Evolutionary conservation across 2,113 vertebrate species (phyloP), one percentile per base, ranked within the genome.

Genomic region (Ptilonorhynchus violaceus): DNA sequence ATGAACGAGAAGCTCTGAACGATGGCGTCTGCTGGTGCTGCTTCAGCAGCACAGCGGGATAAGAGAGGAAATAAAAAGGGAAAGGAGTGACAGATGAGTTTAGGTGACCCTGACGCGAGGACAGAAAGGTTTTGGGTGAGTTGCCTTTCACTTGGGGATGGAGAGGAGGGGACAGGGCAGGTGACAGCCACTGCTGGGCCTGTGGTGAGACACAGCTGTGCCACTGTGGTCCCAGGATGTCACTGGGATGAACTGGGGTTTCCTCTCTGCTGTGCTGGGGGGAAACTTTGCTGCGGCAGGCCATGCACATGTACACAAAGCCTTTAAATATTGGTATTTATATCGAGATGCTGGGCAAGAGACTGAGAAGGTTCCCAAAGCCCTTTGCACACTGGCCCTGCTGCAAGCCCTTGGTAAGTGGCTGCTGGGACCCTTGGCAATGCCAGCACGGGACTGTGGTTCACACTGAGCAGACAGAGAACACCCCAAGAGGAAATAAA

Each of bases 21-120:
- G 1, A 59, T 0, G 1, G 56, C 5, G 5, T 75, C 76, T 74
- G 63, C 59, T 0, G 0, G 49, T 16, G 63, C 39, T 2, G 3
- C 74, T 59, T 33, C 58, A 53, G 79, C 41, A 58, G 50, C 23
- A 3, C 67, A 39, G 72, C 0, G 0, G 41, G 35, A 13, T 53
- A 10, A 30, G 63, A 76, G n/a, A 46, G 39, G 23, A 62, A 55
- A 62, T 68, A n/a, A 89, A 59, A 60, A 52, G 72, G 37, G 23
- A 17, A 89, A 87, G 28, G 55, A 55, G 41, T 13, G 37, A 53
- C 15, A 56, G 41, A 39, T 9, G 27, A 64, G 28, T 49, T 72
- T 31, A 33, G 3, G 31, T 84, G 89, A 73, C 68, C 72, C 59
- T 60, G 33, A 7, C n/a, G 25, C 0, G 0, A 82, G 63, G 22